These are phyloP conservation scores for Rhinopomastus cyanomelas DNA, from an alignment of 2,113 vertebrate species.

Conservation along the genomic window DNA sequence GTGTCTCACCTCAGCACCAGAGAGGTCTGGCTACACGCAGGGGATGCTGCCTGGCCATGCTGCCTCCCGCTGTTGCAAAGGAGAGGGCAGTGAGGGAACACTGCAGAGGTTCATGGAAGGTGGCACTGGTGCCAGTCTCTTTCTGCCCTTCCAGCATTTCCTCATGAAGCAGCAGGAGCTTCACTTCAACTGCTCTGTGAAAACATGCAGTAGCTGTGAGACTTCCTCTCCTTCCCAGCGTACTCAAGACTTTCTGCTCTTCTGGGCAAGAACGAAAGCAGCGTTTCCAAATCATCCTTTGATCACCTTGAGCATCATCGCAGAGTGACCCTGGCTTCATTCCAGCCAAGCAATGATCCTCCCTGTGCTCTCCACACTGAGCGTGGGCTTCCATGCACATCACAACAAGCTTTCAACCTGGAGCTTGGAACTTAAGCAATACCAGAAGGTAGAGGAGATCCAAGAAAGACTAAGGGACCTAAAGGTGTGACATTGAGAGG, in stretches of 20 bases:
- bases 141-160: background rate
- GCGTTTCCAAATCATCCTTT: background rate
- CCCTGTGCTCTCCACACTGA: background rate
- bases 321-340: background rate
- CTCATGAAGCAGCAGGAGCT: background rate
- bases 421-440: background rate
- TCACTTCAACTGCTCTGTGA: background rate
- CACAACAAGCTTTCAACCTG: background rate
- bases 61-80: background rate
- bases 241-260: background rate
- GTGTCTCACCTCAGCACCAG: rapidly evolving
- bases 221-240: background rate
- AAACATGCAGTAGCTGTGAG: background rate
- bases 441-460: background rate
- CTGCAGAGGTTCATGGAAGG: background rate
- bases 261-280: background rate
- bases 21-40: background rate
- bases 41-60: background rate
- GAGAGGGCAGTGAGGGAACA: background rate
- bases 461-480: background rate
- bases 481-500: background rate
- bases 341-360: background rate
- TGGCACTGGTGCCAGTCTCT: background rate
- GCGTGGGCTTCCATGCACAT: background rate
- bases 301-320: background rate